Evolutionary conservation across 2,888 invertebrate species (phyloP), one percentile per base, ranked within the genome.

Genomic region (Pherbina coryleti): DNA sequence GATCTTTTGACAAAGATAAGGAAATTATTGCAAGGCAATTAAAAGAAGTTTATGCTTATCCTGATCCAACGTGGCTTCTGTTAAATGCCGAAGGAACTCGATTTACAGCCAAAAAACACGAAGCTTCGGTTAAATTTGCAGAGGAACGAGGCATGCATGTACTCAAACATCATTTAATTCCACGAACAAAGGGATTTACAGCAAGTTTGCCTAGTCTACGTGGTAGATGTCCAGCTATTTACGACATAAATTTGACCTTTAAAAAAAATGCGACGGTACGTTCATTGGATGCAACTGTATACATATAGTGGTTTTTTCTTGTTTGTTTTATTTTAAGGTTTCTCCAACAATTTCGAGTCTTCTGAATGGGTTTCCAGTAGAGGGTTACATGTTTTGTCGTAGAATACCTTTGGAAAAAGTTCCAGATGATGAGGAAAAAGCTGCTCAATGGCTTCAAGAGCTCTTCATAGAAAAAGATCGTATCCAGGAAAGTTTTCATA

Each of bases 1-100:
- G 98, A 83, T 95, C 95, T 82, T 98, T 95, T 92, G 95, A 97
- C 75, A 96, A 97, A 89, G 98, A 98, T 90, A 95, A 93, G 88
- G 93, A 94, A 85, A 94, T 93, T 79, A 95, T 98, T 84, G 92
- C 93, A 81, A 91, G 91, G 60, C 97, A 97, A 90, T 93, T 98
- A 79, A 92, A 92, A 81, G 94, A 95, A 89, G 91, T 98, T 66
- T 93, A 93, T 80, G 94, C 96, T 84, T 97, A 97, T 92, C 97
- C 97, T 74, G 95, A 96, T 92, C 96, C 95, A 80, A 95, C 95
- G 86, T 97, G 95, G 96, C 90, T 98, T 79, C 89, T 98, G 73
- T 89, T 98, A 80, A 98, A 96, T 86, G 96, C 97, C 0, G 98
- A 98, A 91, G 98, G 98, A 14, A 98, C 98, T 0, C 92, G 98